Evolutionary conservation across 2,113 vertebrate species (phyloP).

Genomic region (Nannobrachium achirus): DNA sequence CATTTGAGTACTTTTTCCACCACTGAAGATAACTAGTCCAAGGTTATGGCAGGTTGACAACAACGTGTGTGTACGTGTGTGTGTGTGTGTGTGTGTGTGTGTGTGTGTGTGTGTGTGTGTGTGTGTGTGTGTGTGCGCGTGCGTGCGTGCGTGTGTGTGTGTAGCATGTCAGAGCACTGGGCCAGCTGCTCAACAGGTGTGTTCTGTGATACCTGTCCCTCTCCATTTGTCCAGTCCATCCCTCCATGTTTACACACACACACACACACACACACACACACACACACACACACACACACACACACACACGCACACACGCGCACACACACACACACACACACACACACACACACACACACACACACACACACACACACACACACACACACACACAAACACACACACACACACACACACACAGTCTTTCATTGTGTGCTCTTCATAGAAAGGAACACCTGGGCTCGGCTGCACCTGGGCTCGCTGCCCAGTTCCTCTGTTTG

Average conservation of each 20-base stretch:
- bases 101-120: not conserved
- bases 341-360: no score
- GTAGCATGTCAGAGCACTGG: not conserved
- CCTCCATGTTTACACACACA: no score
- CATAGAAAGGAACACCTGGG: slow-evolving; percentile 75
- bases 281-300: slow-evolving; percentile 58
- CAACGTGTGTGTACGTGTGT: not conserved
- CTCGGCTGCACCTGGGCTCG: slow-evolving; percentile 73
- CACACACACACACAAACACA: no score
- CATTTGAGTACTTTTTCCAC: no score
- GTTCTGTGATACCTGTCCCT: no score
- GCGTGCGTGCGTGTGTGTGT: slow-evolving; percentile 1
- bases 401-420: slow-evolving; percentile 26
- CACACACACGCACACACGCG: no score
- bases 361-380: no score
- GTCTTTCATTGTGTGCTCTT: slow-evolving; percentile 76
- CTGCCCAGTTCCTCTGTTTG: slow-evolving; percentile 62
- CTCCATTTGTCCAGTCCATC: no score
- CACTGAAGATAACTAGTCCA: no score
- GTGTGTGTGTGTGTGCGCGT: not conserved
- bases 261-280: slow-evolving; percentile 54
- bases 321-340: no score
- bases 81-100: slow-evolving; percentile 18
- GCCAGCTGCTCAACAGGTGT: no score
- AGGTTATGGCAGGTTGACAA: no score